Evolutionary conservation across 2,888 invertebrate species (phyloP).

Genomic region (Balanococcus diminutus): DNA sequence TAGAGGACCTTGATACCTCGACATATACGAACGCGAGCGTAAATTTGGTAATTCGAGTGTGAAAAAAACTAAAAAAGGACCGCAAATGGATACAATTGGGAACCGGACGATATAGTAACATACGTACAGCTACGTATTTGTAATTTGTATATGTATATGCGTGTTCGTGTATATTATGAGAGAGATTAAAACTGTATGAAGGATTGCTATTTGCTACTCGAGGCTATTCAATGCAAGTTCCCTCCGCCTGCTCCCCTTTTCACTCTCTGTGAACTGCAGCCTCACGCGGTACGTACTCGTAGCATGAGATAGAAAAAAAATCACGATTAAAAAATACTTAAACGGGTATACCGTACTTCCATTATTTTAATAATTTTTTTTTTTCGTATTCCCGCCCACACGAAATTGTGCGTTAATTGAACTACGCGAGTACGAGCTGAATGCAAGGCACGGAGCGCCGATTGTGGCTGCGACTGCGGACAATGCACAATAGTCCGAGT

Average conservation of each 20-base stretch:
- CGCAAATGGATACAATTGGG: background rate
- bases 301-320: background rate
- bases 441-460: background rate
- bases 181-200: background rate
- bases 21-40: background rate
- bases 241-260: background rate
- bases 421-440: background rate
- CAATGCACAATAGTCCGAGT: background rate
- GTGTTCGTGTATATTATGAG: no score
- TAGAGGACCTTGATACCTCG: background rate
- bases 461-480: background rate
- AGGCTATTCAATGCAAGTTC: background rate
- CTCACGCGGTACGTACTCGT: background rate
- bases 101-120: background rate
- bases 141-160: background rate
- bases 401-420: background rate
- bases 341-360: background rate
- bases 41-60: slow-evolving; percentile 6
- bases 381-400: background rate
- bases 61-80: background rate
- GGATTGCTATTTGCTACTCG: background rate
- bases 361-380: slow-evolving; percentile 24
- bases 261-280: background rate
- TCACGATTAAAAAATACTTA: slow-evolving; percentile 11
- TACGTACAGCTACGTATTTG: background rate